A percentile compares a stretch with the other conserved stretches of the same genome.
Conservation (phyloP, 2,888 invertebrate genomes). For the Biston stratarius region DNA sequence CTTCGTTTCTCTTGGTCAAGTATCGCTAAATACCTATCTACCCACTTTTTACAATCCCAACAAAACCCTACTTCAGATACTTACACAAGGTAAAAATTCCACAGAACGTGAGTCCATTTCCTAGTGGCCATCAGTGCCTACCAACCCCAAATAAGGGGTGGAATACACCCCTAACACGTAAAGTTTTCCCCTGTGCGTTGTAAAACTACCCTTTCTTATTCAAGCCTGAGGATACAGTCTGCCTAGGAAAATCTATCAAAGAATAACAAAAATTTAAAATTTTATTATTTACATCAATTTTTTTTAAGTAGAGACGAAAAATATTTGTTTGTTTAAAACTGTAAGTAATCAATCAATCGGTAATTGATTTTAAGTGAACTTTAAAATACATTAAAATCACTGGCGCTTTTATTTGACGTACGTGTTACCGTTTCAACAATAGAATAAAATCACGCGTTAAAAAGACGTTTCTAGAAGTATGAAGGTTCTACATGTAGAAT, state of each 20-base stretch:
- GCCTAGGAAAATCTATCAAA: conserved; percentile 66
- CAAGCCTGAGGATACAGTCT: conserved; percentile 68
- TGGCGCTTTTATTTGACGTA: no score
- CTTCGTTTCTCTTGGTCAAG: no score
- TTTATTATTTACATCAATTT: no score
- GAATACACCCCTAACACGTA: conserved; percentile 66
- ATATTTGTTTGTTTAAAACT: no score
- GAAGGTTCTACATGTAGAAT: no score
- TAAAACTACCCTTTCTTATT: conserved; percentile 82
- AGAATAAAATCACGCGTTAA: no score
- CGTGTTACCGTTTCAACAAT: no score
- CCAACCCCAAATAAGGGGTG: conserved; percentile 72
- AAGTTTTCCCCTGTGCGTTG: conserved; percentile 81
- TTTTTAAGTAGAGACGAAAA: no score
- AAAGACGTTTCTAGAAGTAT: no score
- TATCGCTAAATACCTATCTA: neutral
- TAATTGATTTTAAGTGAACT: no score
- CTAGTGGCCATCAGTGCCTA: conserved; percentile 56
- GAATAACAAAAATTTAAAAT: conserved; percentile 44
- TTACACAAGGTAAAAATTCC: conserved; percentile 44
- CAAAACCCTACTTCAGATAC: conserved; percentile 23
- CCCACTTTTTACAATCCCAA: conserved; percentile 21
- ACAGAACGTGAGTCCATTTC: conserved; percentile 46
- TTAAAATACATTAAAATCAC: no score
- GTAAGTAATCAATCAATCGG: no score